These are phyloP conservation scores for Ethmia dodecea DNA, from an alignment of 2,888 invertebrate genomes.

Conservation along the genomic window DNA sequence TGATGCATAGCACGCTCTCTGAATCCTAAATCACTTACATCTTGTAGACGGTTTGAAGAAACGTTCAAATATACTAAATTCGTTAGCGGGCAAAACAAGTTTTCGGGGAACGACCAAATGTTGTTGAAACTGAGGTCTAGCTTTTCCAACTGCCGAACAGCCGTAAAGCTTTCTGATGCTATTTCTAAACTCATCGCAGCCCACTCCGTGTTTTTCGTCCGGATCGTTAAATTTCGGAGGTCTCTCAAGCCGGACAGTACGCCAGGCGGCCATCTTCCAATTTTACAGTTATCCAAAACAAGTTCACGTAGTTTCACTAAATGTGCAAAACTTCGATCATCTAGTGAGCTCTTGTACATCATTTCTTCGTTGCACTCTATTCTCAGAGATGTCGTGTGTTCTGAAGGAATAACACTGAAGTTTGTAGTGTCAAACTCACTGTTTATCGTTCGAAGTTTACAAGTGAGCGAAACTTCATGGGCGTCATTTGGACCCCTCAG, in stretches of 20 bases:
- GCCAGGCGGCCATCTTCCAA: conserved; percentile 88
- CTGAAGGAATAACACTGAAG: conserved; percentile 90
- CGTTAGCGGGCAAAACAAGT: conserved; percentile 88
- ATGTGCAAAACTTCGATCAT: conserved; percentile 87
- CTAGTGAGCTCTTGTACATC: conserved; percentile 87
- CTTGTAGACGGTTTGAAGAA: conserved; percentile 91
- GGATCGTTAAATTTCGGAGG: conserved; percentile 89
- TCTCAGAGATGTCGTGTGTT: conserved; percentile 87
- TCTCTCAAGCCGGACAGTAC: conserved; percentile 88
- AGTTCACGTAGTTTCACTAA: conserved; percentile 87
- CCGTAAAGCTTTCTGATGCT: conserved; percentile 86
- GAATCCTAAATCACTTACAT: conserved; percentile 91
- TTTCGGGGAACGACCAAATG: conserved; percentile 92
- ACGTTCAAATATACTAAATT: conserved; percentile 90
- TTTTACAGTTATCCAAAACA: conserved; percentile 90
- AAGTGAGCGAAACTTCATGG: conserved; percentile 86
- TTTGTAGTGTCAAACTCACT: conserved; percentile 93
- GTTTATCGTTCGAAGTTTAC: conserved; percentile 89
- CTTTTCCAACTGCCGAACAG: conserved; percentile 87
- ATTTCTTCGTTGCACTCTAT: conserved; percentile 89
- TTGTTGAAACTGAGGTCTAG: conserved; percentile 92
- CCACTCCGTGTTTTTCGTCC: conserved; percentile 91
- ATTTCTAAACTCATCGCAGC: conserved; percentile 90
- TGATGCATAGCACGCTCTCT: conserved; percentile 83
- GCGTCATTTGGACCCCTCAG: conserved; percentile 78